Percentiles rank a stretch among this genome's conserved stretches.
phyloP scores from a whole-genome alignment of 1,140 invertebrate genomes.

The Leptinotarsa texana region DNA sequence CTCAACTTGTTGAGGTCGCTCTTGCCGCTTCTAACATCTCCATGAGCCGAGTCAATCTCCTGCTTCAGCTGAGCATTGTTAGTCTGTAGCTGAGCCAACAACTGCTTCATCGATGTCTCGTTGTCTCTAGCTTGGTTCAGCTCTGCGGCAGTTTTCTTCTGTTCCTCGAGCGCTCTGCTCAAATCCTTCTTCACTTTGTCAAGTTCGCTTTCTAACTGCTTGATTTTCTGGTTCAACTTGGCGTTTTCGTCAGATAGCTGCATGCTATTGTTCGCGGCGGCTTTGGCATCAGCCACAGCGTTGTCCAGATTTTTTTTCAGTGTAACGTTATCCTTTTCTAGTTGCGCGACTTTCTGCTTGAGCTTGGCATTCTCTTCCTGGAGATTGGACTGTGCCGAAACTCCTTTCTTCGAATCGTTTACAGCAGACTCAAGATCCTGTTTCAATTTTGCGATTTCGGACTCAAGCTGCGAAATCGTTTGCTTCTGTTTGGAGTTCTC shows the following conservation, averaged over 20 bases:
- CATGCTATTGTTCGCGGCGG: not conserved
- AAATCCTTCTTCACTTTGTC: conserved; percentile 14
- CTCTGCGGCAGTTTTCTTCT: conserved; percentile 5
- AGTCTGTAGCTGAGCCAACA: conserved; percentile 26
- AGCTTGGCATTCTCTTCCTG: conserved; percentile 27
- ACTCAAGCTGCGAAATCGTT: conserved; percentile 32
- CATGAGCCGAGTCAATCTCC: conserved; percentile 18
- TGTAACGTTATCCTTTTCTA: conserved; percentile 32
- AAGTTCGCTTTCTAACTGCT: conserved; percentile 9
- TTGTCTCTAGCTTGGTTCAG: conserved; percentile 24
- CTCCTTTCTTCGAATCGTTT: conserved; percentile 10
- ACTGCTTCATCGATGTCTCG: conserved; percentile 32
- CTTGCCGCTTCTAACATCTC: conserved; percentile 21
- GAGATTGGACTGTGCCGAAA: conserved; percentile 5
- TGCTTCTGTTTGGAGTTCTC: conserved; percentile 32
- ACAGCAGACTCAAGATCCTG: conserved; percentile 28
- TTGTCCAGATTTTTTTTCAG: conserved; percentile 33
- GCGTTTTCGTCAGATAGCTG: conserved; percentile 13
- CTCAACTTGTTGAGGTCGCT: conserved; percentile 11
- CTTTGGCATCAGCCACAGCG: conserved; percentile 24
- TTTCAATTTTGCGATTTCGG: conserved; percentile 31
- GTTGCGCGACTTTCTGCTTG: conserved; percentile 31
- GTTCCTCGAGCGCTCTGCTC: not conserved
- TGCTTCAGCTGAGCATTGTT: conserved; percentile 28
- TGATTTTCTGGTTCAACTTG: conserved; percentile 16